Evolutionary conservation across 1,140 invertebrate genomes (phyloP).

Genomic region (Neoseiulus cucumeris): DNA sequence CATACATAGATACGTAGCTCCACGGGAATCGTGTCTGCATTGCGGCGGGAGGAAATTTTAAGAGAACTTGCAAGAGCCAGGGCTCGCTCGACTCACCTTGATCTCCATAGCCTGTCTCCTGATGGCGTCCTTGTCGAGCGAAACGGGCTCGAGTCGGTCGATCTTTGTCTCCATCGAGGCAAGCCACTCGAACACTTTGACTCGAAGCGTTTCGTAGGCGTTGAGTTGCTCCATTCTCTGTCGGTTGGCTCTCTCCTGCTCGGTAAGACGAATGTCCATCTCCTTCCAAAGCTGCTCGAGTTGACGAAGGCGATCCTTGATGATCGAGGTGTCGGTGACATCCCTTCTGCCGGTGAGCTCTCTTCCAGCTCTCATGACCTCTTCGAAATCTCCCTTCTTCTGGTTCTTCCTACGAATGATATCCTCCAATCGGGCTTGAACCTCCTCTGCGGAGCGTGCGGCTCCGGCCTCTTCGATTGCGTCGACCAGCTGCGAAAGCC

Average conservation of each 20-base stretch:
- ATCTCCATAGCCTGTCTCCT: conserved; percentile 63
- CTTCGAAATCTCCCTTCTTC: conserved; percentile 44
- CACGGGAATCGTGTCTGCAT: conserved; percentile 3
- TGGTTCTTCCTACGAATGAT: conserved; percentile 33
- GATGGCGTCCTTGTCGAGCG: conserved; percentile 61
- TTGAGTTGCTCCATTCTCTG: conserved; percentile 57
- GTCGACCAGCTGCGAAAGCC: conserved; percentile 41
- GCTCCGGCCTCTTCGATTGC: conserved; percentile 49
- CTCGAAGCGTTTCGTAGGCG: conserved; percentile 60
- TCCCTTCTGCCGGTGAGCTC: conserved; percentile 66
- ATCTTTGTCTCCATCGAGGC: conserved; percentile 48
- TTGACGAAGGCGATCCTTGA: conserved; percentile 54
- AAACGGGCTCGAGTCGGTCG: conserved; percentile 51
- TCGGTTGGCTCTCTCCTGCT: conserved; percentile 57
- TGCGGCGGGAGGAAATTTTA: neutral
- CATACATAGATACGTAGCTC: neutral
- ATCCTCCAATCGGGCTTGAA: conserved; percentile 39
- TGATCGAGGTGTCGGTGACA: conserved; percentile 57
- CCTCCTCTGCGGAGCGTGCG: conserved; percentile 43
- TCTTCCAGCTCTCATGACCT: conserved; percentile 55
- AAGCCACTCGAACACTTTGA: conserved; percentile 68
- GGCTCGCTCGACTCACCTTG: conserved; percentile 32
- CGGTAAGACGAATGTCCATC: conserved; percentile 49
- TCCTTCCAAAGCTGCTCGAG: conserved; percentile 73
- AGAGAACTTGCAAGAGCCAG: neutral